These are phyloP conservation scores for Ochotona curzoniae DNA, from an alignment of 2,113 vertebrate species.

Conservation along the genomic window DNA sequence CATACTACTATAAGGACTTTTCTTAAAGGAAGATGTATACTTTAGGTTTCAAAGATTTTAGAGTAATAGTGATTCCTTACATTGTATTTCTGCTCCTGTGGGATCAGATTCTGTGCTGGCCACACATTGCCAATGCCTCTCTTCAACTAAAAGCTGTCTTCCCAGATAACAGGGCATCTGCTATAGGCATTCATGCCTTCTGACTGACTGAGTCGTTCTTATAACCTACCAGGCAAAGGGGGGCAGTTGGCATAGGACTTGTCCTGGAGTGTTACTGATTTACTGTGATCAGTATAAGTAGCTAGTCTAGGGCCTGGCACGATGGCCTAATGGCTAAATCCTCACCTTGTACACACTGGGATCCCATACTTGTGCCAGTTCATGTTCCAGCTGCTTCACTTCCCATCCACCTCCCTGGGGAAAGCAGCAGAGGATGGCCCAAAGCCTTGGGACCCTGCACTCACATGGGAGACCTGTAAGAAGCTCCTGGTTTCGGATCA, in stretches of 20 bases:
- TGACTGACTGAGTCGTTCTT: not conserved
- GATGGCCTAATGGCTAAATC: too few relatives aligned
- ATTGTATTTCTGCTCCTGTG: not conserved
- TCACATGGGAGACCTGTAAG: too few relatives aligned
- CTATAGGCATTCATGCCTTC: not conserved
- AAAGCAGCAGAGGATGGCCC: too few relatives aligned
- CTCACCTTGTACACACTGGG: too few relatives aligned
- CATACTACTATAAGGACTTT: not conserved
- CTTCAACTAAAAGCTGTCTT: constrained; percentile 24
- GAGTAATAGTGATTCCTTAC: not conserved
- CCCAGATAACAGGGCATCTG: not conserved
- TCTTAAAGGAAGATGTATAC: constrained; percentile 18
- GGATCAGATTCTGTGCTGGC: not conserved
- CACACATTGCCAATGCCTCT: not conserved
- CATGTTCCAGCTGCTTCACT: too few relatives aligned
- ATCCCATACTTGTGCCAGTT: too few relatives aligned
- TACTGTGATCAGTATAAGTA: not conserved
- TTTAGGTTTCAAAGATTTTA: constrained; percentile 35
- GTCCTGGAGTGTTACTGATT: not conserved
- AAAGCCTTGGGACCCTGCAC: too few relatives aligned
- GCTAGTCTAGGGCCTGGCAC: too few relatives aligned
- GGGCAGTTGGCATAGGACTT: not conserved
- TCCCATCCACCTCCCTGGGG: too few relatives aligned
- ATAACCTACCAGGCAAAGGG: not conserved
- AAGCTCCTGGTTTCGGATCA: too few relatives aligned